Evolutionary conservation across 2,113 vertebrate species (phyloP).

Genomic region (Fulmarus glacialis): DNA sequence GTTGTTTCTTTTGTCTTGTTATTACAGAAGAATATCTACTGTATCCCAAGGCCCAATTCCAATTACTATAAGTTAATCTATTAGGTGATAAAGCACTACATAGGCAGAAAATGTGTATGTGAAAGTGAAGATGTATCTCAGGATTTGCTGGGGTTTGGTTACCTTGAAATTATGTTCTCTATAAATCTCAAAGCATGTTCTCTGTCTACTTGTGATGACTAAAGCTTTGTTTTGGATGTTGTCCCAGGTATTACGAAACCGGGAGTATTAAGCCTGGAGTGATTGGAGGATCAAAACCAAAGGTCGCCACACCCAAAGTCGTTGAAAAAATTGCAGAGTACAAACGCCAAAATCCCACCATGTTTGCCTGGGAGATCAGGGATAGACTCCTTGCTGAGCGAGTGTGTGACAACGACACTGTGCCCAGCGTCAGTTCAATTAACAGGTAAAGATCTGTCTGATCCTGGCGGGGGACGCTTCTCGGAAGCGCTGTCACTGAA

Average conservation of each 20-base stretch:
- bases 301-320: slow-evolving; percentile 99
- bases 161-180: neutral
- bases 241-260: slow-evolving; percentile 95
- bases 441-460: slow-evolving; percentile 84
- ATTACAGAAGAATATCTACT: slow-evolving; percentile 39
- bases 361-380: slow-evolving; percentile 99
- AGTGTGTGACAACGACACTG: slow-evolving; percentile 97
- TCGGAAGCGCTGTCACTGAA: fast-evolving
- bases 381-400: slow-evolving; percentile 94
- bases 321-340: slow-evolving; percentile 99
- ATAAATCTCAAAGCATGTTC: neutral
- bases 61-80: slow-evolving; percentile 57
- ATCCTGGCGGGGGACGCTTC: neutral
- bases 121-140: slow-evolving; percentile 50
- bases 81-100: slow-evolving; percentile 7
- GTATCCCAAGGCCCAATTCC: slow-evolving; percentile 6
- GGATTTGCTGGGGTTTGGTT: slow-evolving; percentile 19
- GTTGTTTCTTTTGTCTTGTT: slow-evolving; percentile 49
- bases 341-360: slow-evolving; percentile 99
- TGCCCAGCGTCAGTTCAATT: slow-evolving; percentile 98
- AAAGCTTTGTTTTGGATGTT: slow-evolving; percentile 51
- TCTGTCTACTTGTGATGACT: neutral
- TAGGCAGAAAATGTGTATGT: slow-evolving; percentile 19
- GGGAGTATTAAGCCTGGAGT: slow-evolving; percentile 98
- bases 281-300: slow-evolving; percentile 99